Evolutionary conservation across 1,140 invertebrate genomes (phyloP), one percentile per base, ranked within the genome.

Genomic region (Mizuhopecten yessoensis): DNA sequence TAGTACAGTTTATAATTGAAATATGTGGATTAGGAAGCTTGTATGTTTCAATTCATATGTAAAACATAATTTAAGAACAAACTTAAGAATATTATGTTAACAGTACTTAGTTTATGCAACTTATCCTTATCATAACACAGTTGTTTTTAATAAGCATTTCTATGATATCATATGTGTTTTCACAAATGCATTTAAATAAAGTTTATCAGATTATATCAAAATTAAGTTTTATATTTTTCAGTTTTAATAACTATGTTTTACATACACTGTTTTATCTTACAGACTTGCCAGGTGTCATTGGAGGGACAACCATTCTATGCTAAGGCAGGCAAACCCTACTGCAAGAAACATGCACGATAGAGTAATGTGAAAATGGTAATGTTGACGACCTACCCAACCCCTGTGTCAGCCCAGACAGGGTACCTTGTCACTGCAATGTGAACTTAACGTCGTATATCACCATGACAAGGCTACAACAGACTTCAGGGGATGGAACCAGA

Each of bases 231-330:
- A n/a, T n/a, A n/a, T n/a, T n/a, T n/a, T n/a, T n/a, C n/a, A n/a
- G n/a, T n/a, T n/a, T n/a, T n/a, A n/a, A n/a, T n/a, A n/a, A n/a
- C n/a, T n/a, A n/a, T n/a, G n/a, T n/a, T n/a, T n/a, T n/a, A n/a
- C n/a, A n/a, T n/a, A n/a, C n/a, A n/a, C n/a, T n/a, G 90, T 91
- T 90, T 91, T 94, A 90, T 95, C 93, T 97, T 97, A 94, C 97
- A 99, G 99, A 98, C 98, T 97, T 99, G 99, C 97, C 99, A 99
- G 97, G 98, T 99, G 97, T 99, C 99, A 97, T 97, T 99, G 96
- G 99, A 99, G 97, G 99, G 99, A 94, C 99, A 99, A 97, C 99
- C 98, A 96, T 99, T 99, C 97, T 99, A 98, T 97, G 99, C 99
- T 95, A 99, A 99, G 97, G 98, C 98, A 95, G 99, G 99, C 91